These are phyloP conservation scores for Crenuchus spilurus DNA, from an alignment of 2,797 vertebrate species.

Conservation along the genomic window DNA sequence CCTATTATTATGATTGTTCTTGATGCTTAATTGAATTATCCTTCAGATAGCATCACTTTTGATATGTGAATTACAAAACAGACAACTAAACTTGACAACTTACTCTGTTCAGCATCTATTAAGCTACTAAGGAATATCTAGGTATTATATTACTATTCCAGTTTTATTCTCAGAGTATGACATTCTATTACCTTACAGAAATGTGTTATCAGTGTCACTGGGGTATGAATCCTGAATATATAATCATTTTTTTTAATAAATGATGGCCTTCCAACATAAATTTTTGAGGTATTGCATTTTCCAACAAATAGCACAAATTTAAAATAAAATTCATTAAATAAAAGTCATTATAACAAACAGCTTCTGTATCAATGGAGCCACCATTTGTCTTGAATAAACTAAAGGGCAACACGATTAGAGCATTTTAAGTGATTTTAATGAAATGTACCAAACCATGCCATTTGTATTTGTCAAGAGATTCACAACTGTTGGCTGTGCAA, in stretches of 20 bases:
- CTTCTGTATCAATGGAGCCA: slow-evolving; percentile 9
- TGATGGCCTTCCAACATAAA: slow-evolving; percentile 10
- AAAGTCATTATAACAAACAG: slow-evolving; percentile 21
- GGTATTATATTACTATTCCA: slow-evolving; percentile 21
- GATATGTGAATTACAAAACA: slow-evolving; percentile 44
- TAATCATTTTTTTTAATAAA: no score
- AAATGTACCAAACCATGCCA: neutral
- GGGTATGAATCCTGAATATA: slow-evolving; percentile 1
- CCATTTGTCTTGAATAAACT: slow-evolving; percentile 11
- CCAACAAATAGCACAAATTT: slow-evolving; percentile 14
- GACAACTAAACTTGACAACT: slow-evolving; percentile 41
- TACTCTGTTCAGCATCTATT: slow-evolving; percentile 39
- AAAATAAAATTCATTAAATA: slow-evolving; percentile 14
- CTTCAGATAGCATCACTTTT: slow-evolving; percentile 4
- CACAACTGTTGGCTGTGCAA: neutral
- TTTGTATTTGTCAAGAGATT: slow-evolving; percentile 6
- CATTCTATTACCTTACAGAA: slow-evolving; percentile 19
- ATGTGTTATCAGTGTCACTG: neutral
- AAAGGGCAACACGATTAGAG: slow-evolving; percentile 18
- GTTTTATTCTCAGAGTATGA: slow-evolving; percentile 34
- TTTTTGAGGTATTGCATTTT: slow-evolving; percentile 41
- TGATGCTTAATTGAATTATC: slow-evolving; percentile 12
- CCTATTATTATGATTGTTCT: slow-evolving; percentile 10
- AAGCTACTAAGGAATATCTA: slow-evolving; percentile 44
- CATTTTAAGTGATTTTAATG: neutral